These are phyloP conservation scores for Catharus fuscescens DNA, from an alignment of 2,113 vertebrate genomes.

Conservation along the genomic window DNA sequence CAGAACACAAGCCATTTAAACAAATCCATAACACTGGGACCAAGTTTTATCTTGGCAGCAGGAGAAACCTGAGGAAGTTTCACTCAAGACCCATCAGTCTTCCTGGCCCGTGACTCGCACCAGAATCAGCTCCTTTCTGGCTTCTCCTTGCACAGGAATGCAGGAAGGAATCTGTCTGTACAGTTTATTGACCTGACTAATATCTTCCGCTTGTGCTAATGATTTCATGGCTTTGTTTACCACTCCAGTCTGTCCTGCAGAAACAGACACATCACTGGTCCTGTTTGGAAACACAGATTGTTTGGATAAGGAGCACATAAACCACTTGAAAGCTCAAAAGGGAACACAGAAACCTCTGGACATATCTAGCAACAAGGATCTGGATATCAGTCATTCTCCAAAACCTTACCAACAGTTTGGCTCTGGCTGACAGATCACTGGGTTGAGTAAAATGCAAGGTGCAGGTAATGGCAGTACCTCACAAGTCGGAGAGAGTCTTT, in stretches of 20 bases:
- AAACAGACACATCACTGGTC: neutral
- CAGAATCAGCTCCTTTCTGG: neutral
- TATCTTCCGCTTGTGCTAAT: neutral
- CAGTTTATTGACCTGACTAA: slow-evolving; percentile 7
- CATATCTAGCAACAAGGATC: neutral
- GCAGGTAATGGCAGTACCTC: slow-evolving; percentile 75
- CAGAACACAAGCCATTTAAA: neutral
- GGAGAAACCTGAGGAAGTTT: neutral
- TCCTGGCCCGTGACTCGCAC: neutral
- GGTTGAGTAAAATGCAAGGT: neutral
- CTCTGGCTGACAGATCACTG: neutral
- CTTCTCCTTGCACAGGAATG: neutral
- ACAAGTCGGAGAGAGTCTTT: slow-evolving; percentile 95
- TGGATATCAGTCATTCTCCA: neutral
- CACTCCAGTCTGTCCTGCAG: neutral
- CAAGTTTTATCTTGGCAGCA: neutral
- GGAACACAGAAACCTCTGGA: neutral
- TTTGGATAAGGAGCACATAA: neutral
- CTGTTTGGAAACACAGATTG: neutral
- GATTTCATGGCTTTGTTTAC: slow-evolving; percentile 2
- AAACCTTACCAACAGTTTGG: neutral
- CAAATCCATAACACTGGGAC: rapidly evolving
- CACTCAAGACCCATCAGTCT: neutral
- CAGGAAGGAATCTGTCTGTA: slow-evolving; percentile 19
- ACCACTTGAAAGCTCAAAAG: neutral